Base-by-base conservation (phyloP, 2,888 invertebrate genomes). In the Hirtodrosophila histrioides region DNA sequence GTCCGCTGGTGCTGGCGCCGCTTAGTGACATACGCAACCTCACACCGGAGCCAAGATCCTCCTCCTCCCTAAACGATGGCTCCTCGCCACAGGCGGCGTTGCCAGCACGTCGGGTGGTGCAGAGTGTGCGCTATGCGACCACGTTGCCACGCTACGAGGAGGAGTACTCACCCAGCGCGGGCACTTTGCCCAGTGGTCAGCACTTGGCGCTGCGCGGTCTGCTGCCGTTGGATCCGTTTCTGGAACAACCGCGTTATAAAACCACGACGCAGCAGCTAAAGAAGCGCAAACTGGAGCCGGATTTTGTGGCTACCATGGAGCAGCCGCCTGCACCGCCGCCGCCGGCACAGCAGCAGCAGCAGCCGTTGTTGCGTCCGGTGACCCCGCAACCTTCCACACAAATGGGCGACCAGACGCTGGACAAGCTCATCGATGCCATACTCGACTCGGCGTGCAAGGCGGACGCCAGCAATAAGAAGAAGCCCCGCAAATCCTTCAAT, bases 371-470 rank as follows among this genome's bases (percentile, higher is more conserved):
- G 29, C 73, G 65, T 40, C 76, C 80, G 11, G 69, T 69, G 8
- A 80, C 89, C 7, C 75, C 70, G 4, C 51, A 88, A 5, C 80
- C 75, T n/a, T 91, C 91, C 7, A 80, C 89, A 0, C 86, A 89
- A 17, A 89, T 92, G 89, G 89, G 91, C 9, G 92, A 92, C 46
- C 88, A 89, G 48, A 90, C 91, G 5, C 73, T 92, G 71, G 91
- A 92, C 49, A 82, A 88, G 56, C 86, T 92, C 11, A 92, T 92
- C 57, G 91, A 91, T 75, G 91, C 91, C 53, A 92, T 92, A 37
- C 71, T 92, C 33, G 91, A 92, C 39, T 91, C 91, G 44, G 91
- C 91, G 6, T 84, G 89, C 62, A 91, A 92, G 61, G 86, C 91
- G 35, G 78, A 89, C 17, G 58, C 50, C 9, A 76, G 75, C 78